Base-by-base conservation (phyloP, 2,888 invertebrate species). In the Nomada flava region DNA sequence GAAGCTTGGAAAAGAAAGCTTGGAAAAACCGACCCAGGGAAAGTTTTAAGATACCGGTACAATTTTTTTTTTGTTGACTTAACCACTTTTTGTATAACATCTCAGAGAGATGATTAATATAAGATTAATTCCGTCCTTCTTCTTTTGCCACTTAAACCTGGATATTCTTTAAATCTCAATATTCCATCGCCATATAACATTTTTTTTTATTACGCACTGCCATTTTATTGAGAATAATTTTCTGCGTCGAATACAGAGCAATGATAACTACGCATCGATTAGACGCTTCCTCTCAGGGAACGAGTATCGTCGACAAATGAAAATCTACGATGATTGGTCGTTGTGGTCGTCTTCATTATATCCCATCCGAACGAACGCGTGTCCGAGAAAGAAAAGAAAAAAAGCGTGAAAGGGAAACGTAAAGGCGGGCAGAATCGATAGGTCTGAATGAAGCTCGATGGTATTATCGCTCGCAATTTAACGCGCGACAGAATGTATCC, bases 381-480 rank as follows among this genome's bases (percentile, higher is more conserved):
- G 71, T 53, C 52, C 29, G 20, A 3, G 15, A 23, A 42, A 13
- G 15, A 13, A 23, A 42, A 13, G 15, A 13, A 42, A 15, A 42
- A 10, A 20, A 42, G 7, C 36, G 36, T 63, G 47, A 50, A 20
- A 13, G 36, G 42, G n/a, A 26, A 50, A 10, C n/a, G 42, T 5
- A 5, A 15, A 52, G 62, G 26, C 29, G n/a, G 15, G 9, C 11
- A 9, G 11, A 73, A 53, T 69, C 60, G 72, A 72, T 62, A 71
- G 52, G 23, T 68, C 72, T 29, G 50, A 44, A 75, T 55, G 36
- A 47, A 70, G 52, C 60, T 69, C 62, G 55, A 36, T 80, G 71
- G n/a, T 55, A 63, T 73, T 81, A 83, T 73, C 70, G 71, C 42
- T 67, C 36, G 55, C 63, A 68, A 78, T 74, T 82, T 82, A 82